Percentiles rank a stretch among this genome's conserved stretches.
These are phyloP conservation scores for Sitobion miscanthi DNA, from an alignment of 1,140 invertebrate species.

Conservation along the genomic window DNA sequence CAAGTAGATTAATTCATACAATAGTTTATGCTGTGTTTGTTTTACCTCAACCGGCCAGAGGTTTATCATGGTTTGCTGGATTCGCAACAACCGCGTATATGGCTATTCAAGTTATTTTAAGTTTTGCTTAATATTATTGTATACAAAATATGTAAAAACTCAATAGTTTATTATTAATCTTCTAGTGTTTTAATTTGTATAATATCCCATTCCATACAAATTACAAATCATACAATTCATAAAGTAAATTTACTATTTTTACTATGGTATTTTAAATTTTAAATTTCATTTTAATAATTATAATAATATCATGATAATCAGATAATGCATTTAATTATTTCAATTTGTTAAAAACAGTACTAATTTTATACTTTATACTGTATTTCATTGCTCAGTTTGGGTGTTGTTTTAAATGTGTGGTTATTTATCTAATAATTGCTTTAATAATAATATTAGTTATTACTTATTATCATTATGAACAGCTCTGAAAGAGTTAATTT, in stretches of 20 bases:
- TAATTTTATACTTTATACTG: too few relatives aligned
- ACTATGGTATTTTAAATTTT: too few relatives aligned
- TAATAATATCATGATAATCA: too few relatives aligned
- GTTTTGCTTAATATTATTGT: constrained; percentile 60
- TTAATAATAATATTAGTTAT: too few relatives aligned
- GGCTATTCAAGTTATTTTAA: constrained; percentile 63
- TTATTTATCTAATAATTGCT: too few relatives aligned
- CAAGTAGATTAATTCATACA: constrained; percentile 69
- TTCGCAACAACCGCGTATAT: constrained; percentile 66
- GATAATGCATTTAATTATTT: too few relatives aligned
- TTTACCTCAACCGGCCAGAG: constrained; percentile 69
- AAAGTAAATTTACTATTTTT: neutral
- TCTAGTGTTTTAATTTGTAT: neutral
- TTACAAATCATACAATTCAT: neutral
- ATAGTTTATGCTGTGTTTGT: constrained; percentile 67
- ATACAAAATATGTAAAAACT: neutral
- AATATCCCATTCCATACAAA: neutral
- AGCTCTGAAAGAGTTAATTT: too few relatives aligned
- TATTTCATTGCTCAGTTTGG: too few relatives aligned
- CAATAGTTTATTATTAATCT: neutral
- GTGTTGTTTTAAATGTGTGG: too few relatives aligned
- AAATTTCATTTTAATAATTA: too few relatives aligned
- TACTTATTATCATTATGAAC: too few relatives aligned
- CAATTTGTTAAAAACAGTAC: too few relatives aligned
- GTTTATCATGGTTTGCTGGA: constrained; percentile 66